Evolutionary conservation across 2,888 invertebrate species (phyloP), one percentile per base, ranked within the genome.

Genomic region (Chironomus tentans): DNA sequence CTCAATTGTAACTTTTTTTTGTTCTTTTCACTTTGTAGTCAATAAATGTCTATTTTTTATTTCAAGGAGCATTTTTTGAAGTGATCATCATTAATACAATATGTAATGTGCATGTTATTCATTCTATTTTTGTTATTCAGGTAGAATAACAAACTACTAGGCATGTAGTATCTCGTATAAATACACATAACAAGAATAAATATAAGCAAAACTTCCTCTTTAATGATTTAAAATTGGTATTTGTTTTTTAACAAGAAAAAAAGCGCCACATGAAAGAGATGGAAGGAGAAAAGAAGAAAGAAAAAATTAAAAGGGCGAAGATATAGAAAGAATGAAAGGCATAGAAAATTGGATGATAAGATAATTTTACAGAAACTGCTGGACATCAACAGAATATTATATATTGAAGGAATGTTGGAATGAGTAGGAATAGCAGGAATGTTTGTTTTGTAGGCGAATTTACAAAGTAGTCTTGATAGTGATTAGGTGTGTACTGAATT

Each of bases 281-380:
- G 38, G 38, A 38, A 38, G 10, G 38, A 38, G 38, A 38, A 2
- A 38, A 38, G 46, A 56, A 72, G 72, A 72, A 72, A 62, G 70
- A 61, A 13, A 68, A 12, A 68, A 38, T 68, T 68, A 28, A 46
- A 68, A 46, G 62, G 24, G 28, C 47, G 72, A 72, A 72, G 61
- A 15, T 13, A 62, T 28, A 70, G 12, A 48, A 48, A 47, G 18
- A 47, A 70, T 12, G 47, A 71, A 50, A 50, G 71, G 22, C 50
- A 61, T 15, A 72, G 65, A 65, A 38, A 72, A 72, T 72, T 72
- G 72, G 62, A 62, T 62, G 72, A 72, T 72, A 72, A 72, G 72
- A 72, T 72, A 72, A 72, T 72, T 72, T 72, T 18, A 38, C 38
- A 72, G 72, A 61, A 72, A 62, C 72, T 72, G 72, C 62, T 61